These are phyloP conservation scores for Euschistus heros DNA, from an alignment of 1,140 invertebrate species.

Conservation along the genomic window DNA sequence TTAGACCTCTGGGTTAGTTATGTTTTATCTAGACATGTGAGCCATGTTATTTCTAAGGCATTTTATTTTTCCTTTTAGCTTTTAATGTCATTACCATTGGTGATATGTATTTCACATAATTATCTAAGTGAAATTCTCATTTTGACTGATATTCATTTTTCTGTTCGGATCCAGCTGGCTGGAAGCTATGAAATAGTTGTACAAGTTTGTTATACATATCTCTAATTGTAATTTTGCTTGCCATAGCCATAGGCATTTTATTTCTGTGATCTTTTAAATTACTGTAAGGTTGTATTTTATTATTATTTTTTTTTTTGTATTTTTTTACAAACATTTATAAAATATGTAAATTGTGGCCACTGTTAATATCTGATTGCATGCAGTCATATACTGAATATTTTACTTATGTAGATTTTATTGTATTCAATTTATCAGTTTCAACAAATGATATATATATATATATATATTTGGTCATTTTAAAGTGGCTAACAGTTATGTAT, in stretches of 20 bases:
- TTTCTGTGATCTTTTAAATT: conserved; percentile 12
- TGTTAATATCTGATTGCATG: conserved; percentile 8
- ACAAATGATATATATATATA: neutral
- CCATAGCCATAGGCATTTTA: conserved; percentile 15
- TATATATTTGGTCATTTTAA: neutral
- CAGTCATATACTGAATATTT: conserved; percentile 2
- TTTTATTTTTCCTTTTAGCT: conserved; percentile 6
- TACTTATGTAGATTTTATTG: conserved; percentile 10
- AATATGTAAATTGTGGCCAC: conserved; percentile 4
- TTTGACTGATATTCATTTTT: neutral
- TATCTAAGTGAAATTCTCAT: neutral
- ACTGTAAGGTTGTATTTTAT: conserved; percentile 6
- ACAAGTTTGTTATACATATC: conserved; percentile 11
- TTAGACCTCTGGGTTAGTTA: too few relatives aligned
- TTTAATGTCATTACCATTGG: conserved; percentile 12
- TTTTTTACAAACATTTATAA: neutral
- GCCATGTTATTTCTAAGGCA: too few relatives aligned
- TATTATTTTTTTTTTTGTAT: conserved; percentile 8
- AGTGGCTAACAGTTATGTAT: conserved; percentile 14
- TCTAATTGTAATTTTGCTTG: conserved; percentile 16
- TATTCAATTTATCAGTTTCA: conserved; percentile 12
- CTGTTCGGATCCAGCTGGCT: neutral
- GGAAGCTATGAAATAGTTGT: neutral
- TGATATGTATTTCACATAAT: conserved; percentile 8
- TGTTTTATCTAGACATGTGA: too few relatives aligned